Base-by-base conservation (phyloP, 1,140 invertebrate species). In the Lepidurus couesii region DNA sequence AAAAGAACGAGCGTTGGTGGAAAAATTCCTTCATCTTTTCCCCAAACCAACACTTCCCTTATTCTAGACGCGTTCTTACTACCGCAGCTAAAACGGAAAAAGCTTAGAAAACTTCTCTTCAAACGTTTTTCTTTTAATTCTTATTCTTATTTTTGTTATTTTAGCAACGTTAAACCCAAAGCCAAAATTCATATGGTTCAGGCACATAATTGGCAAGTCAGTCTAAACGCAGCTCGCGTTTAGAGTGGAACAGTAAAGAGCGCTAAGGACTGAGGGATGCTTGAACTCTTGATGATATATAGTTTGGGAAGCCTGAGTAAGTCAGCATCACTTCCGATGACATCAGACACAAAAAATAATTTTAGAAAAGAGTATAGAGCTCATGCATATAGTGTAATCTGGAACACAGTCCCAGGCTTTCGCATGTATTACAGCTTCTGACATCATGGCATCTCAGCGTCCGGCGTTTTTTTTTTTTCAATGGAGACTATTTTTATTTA, bases 131-230 rank as follows among this genome's bases (percentile, higher is more conserved):
- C 24, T 24, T 26, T 78, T 77, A 0, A 76, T n/a, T 42, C 21
- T 42, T 21, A 24, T 75, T 76, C 43, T 65, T 16, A 77, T 34
- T 47, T 77, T 21, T 6, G 21, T 43, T 16, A 47, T 47, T 21
- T 47, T 77, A 77, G 3, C 21, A 8, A 75, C 80, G 81, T 80
- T 79, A 88, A 42, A 24, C 3, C 34, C 34, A 4, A 34, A 4
- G 34, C 3, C 34, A 1, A 34, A 34, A 34, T 34, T 34, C 34
- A 34, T 34, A 4, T 34, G 3, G 3, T 34, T 34, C 3, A 34
- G 4, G 34, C 34, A 34, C 34, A 34, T 34, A 34, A 34, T 4
- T 34, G 34, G 34, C 34, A 34, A 34, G 34, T 34, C 34, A 34
- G 34, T 34, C 34, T 34, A 4, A 34, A 34, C 2, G 3, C 2